Percentiles rank a stretch among this genome's conserved stretches.
Conservation (phyloP, 2,113 vertebrate genomes). For the Thomomys bottae region DNA sequence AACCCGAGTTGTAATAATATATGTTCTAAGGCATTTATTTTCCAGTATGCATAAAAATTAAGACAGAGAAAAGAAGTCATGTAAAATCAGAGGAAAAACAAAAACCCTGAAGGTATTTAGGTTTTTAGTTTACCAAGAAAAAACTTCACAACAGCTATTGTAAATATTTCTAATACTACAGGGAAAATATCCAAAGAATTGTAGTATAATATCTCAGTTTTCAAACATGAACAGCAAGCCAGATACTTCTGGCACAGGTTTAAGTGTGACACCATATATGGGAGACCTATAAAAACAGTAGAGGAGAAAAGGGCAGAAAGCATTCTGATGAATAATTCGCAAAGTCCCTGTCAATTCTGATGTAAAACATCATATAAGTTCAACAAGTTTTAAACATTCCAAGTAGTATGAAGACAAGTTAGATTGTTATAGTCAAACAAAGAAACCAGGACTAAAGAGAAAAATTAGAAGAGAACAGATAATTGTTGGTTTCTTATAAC, state of each 20-base stretch:
- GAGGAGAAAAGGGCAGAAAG: not conserved
- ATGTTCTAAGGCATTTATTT: conserved; percentile 20
- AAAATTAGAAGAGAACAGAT: not conserved
- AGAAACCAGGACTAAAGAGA: not conserved
- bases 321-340: not conserved
- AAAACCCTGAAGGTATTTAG: not conserved
- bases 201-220: not conserved
- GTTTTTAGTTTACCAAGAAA: conserved; percentile 1
- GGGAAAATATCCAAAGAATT: not conserved
- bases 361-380: not conserved
- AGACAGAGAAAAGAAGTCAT: not conserved
- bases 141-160: conserved; percentile 12
- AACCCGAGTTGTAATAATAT: not conserved
- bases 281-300: not conserved
- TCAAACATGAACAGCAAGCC: not conserved
- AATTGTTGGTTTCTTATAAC: not conserved
- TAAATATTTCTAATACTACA: conserved; percentile 32
- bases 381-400: not conserved
- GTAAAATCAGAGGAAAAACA: not conserved
- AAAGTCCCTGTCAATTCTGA: not conserved
- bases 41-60: not conserved
- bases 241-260: not conserved
- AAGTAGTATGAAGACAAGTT: not conserved
- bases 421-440: not conserved
- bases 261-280: not conserved